Conservation (phyloP, 2,888 invertebrate species). For the Ennomos fuscantarius region DNA sequence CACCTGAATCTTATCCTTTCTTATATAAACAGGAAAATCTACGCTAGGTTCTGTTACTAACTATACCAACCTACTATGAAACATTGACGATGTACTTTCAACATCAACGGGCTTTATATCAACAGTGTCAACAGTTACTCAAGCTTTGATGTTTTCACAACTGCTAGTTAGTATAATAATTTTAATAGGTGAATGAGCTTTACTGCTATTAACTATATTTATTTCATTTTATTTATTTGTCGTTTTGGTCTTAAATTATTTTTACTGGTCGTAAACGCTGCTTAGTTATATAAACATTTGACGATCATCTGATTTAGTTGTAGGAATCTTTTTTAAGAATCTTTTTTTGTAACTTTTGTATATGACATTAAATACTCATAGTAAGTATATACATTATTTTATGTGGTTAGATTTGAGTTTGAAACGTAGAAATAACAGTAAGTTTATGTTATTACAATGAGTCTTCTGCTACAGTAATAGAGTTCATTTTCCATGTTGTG, state of each 20-base stretch:
- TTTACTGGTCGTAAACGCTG: slow-evolving; percentile 26
- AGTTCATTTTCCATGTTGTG: slow-evolving; percentile 13
- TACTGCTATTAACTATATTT: slow-evolving; percentile 26
- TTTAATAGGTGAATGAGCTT: slow-evolving; percentile 33
- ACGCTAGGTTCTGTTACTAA: no score
- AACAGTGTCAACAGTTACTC: slow-evolving; percentile 1
- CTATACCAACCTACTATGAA: background rate
- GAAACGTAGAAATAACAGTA: no score
- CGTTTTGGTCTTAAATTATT: slow-evolving; percentile 28
- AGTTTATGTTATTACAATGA: no score
- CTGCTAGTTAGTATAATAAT: slow-evolving; percentile 30
- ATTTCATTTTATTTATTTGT: slow-evolving; percentile 27
- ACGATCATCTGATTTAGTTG: slow-evolving; percentile 4
- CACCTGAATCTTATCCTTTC: no score
- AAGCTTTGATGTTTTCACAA: slow-evolving; percentile 42
- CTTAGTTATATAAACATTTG: slow-evolving; percentile 11
- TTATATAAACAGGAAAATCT: no score
- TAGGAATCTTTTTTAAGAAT: no score
- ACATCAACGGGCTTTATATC: slow-evolving; percentile 18
- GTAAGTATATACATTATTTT: no score
- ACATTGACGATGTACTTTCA: slow-evolving; percentile 17
- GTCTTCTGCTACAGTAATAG: background rate
- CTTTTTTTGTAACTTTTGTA: background rate
- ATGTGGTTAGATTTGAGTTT: no score
- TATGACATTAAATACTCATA: no score